These are phyloP conservation scores for Nomada flava DNA, from an alignment of 2,888 invertebrate species.

Conservation along the genomic window DNA sequence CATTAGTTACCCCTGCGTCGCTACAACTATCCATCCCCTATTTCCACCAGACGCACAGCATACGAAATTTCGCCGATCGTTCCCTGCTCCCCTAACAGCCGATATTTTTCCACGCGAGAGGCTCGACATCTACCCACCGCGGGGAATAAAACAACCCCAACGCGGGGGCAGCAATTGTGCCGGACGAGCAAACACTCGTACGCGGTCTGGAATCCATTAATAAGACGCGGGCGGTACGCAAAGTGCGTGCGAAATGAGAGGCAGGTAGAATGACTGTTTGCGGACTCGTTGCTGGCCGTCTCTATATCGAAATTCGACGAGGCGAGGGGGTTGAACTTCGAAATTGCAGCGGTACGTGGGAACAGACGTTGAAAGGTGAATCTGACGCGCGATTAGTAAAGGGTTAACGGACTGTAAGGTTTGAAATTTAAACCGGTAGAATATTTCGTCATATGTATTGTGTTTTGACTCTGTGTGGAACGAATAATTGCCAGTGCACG, in stretches of 20 bases:
- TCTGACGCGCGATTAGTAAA: not conserved
- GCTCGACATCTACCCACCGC: slow-evolving; percentile 14
- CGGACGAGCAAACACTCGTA: slow-evolving; percentile 54
- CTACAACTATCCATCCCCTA: not conserved
- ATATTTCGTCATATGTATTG: too few relatives aligned
- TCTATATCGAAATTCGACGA: slow-evolving; percentile 9
- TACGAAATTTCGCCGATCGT: slow-evolving; percentile 11
- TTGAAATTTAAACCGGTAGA: too few relatives aligned
- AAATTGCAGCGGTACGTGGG: slow-evolving; percentile 32
- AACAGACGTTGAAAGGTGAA: slow-evolving; percentile 26
- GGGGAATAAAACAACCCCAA: slow-evolving; percentile 30
- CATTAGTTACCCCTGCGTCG: not conserved
- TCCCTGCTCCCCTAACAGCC: not conserved
- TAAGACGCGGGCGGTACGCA: slow-evolving; percentile 61
- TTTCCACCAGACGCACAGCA: not conserved
- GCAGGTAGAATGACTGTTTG: slow-evolving; percentile 42
- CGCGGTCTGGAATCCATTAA: slow-evolving; percentile 70
- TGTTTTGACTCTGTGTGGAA: too few relatives aligned
- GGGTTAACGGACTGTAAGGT: too few relatives aligned
- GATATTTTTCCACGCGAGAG: slow-evolving; percentile 33
- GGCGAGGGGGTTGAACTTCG: slow-evolving; percentile 28
- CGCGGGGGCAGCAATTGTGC: slow-evolving; percentile 40
- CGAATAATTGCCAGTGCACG: not conserved
- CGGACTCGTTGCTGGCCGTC: slow-evolving; percentile 36
- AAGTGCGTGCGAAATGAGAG: slow-evolving; percentile 61